Evolutionary conservation across 1,140 invertebrate genomes (phyloP).

Genomic region (Zaprionus taronus): DNA sequence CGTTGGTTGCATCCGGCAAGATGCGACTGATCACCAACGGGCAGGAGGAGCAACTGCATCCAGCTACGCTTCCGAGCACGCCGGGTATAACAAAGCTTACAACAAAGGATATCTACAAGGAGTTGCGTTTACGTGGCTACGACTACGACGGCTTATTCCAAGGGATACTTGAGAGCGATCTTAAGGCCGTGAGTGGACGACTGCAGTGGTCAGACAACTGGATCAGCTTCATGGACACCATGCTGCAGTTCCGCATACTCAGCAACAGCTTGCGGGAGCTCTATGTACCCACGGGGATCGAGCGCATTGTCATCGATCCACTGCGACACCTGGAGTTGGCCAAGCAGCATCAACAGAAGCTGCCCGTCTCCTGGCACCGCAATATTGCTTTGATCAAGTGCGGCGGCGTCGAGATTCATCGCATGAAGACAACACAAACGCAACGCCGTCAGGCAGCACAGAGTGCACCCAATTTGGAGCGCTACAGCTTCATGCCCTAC

Average conservation of each 20-base stretch:
- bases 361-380: slow-evolving; percentile 89
- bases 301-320: slow-evolving; percentile 93
- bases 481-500: slow-evolving; percentile 93
- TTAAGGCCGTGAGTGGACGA: slow-evolving; percentile 87
- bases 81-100: slow-evolving; percentile 84
- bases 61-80: slow-evolving; percentile 54
- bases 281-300: slow-evolving; percentile 94
- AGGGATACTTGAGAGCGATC: slow-evolving; percentile 89
- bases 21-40: slow-evolving; percentile 88
- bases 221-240: slow-evolving; percentile 97
- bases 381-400: slow-evolving; percentile 91
- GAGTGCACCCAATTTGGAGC: slow-evolving; percentile 91
- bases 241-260: slow-evolving; percentile 96
- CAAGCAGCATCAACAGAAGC: slow-evolving; percentile 84
- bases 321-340: slow-evolving; percentile 86
- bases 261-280: slow-evolving; percentile 90
- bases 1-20: slow-evolving; percentile 91
- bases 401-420: slow-evolving; percentile 95
- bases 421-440: slow-evolving; percentile 95
- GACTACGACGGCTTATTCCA: slow-evolving; percentile 96
- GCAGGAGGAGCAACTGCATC: slow-evolving; percentile 86
- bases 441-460: slow-evolving; percentile 92
- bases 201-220: slow-evolving; percentile 94
- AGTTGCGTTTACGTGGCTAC: slow-evolving; percentile 95
- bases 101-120: slow-evolving; percentile 95